phyloP scores from a whole-genome alignment of 2,113 vertebrate genomes.

The Promerops cafer region DNA sequence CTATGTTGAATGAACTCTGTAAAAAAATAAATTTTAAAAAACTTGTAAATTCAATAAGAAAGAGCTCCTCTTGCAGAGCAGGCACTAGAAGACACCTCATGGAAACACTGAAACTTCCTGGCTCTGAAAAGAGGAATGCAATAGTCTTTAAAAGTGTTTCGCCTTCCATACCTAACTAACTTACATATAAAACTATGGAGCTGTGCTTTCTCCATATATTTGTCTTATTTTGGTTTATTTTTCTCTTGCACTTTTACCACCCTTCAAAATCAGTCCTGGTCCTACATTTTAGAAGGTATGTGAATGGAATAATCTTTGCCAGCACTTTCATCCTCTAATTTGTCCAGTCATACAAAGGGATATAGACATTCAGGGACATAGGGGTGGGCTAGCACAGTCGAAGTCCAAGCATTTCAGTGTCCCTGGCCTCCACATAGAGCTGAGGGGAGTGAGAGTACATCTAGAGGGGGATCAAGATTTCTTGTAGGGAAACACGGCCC shows the following conservation, averaged over 20 bases:
- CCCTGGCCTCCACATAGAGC: not conserved
- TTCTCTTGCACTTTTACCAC: not conserved
- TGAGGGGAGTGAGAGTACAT: not conserved
- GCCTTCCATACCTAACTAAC: not conserved
- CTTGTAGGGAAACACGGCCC: not conserved
- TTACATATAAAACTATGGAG: not conserved
- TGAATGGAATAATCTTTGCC: not conserved
- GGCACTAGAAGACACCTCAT: not conserved
- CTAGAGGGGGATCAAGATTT: not conserved
- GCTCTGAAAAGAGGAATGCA: not conserved
- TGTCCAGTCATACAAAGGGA: not conserved
- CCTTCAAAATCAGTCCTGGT: not conserved
- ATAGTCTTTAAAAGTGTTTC: not conserved
- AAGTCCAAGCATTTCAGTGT: accelerated
- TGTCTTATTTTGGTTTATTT: not conserved
- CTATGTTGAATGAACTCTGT: not conserved
- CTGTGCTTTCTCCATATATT: not conserved
- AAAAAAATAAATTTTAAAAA: not conserved
- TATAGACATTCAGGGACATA: not conserved
- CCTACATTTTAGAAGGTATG: not conserved
- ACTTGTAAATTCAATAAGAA: not conserved
- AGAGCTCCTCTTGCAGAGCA: not conserved
- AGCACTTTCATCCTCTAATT: not conserved
- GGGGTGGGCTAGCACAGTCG: not conserved
- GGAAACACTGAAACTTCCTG: not conserved